These are phyloP conservation scores for Hybos culiciformis DNA, from an alignment of 2,888 invertebrate species.

Conservation along the genomic window DNA sequence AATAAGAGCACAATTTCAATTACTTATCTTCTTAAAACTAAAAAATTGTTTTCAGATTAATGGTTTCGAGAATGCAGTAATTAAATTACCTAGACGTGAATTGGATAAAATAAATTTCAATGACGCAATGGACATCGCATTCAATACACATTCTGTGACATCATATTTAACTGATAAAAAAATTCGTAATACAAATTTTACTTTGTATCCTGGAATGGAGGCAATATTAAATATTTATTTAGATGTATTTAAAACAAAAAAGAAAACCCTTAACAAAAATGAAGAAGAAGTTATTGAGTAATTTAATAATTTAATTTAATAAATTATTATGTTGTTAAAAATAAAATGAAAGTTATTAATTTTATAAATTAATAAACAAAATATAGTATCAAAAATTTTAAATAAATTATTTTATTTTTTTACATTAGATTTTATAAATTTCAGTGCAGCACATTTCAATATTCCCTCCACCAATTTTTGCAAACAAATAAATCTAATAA, in stretches of 20 bases:
- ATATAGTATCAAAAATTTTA: too few species aligned
- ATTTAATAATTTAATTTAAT: too few species aligned
- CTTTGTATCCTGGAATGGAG: slow-evolving; percentile 34
- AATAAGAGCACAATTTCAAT: not conserved
- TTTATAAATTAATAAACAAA: too few species aligned
- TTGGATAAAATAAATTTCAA: slow-evolving; percentile 41
- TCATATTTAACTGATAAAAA: slow-evolving; percentile 30
- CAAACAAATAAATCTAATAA: too few species aligned
- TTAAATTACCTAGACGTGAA: slow-evolving; percentile 39
- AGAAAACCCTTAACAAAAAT: too few species aligned
- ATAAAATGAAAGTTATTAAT: too few species aligned
- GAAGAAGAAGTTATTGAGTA: too few species aligned
- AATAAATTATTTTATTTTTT: too few species aligned
- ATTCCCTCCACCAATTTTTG: too few species aligned
- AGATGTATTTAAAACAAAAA: slow-evolving; percentile 19
- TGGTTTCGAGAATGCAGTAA: slow-evolving; percentile 36
- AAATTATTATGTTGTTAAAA: too few species aligned
- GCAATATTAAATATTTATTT: slow-evolving; percentile 32
- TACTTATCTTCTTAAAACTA: not conserved
- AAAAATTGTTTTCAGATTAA: slow-evolving; percentile 35
- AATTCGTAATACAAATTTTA: slow-evolving; percentile 30
- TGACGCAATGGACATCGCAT: slow-evolving; percentile 40
- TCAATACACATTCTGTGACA: slow-evolving; percentile 33
- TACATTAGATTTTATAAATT: too few species aligned
- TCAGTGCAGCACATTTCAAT: too few species aligned